Percentiles rank a stretch among this genome's conserved stretches.
Evolutionary conservation across 1,140 invertebrate species (phyloP).

Genomic region (Camponotus vicinus): DNA sequence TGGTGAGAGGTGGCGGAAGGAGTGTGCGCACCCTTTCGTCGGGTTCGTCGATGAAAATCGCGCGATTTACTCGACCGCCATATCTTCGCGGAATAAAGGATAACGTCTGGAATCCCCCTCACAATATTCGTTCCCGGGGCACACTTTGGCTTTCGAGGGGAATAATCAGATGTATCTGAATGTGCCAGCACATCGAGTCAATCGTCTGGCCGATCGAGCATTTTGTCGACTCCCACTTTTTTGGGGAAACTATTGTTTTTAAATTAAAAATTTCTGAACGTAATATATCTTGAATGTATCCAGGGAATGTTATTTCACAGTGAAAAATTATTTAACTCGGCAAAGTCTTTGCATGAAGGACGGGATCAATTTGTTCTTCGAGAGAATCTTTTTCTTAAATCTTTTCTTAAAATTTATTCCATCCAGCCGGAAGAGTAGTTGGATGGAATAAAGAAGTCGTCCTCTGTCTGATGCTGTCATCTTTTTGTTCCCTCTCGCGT

Average conservation of each 20-base stretch:
- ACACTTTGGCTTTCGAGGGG: neutral
- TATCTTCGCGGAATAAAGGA: constrained; percentile 72
- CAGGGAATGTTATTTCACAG: neutral
- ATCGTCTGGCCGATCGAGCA: constrained; percentile 25
- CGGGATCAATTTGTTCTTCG: constrained; percentile 42
- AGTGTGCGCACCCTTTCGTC: constrained; percentile 14
- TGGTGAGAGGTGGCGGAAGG: constrained; percentile 5
- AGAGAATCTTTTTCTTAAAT: constrained; percentile 49
- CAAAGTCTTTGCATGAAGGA: neutral
- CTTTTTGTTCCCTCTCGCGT: constrained; percentile 53
- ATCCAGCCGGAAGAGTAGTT: constrained; percentile 51
- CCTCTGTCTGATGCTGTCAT: constrained; percentile 53
- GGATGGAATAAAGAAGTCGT: constrained; percentile 58
- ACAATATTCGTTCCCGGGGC: constrained; percentile 61
- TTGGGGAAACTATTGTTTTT: neutral
- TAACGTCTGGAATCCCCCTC: constrained; percentile 70
- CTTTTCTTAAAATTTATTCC: constrained; percentile 56
- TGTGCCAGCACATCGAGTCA: constrained; percentile 2
- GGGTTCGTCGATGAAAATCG: constrained; percentile 74
- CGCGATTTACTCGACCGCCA: constrained; percentile 74
- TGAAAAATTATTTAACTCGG: constrained; percentile 19
- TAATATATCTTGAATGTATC: neutral
- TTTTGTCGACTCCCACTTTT: constrained; percentile 31
- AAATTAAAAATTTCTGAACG: constrained; percentile 11
- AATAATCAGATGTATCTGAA: constrained; percentile 57